Conservation (phyloP, 1,140 invertebrate genomes). For the Hyles euphorbiae region DNA sequence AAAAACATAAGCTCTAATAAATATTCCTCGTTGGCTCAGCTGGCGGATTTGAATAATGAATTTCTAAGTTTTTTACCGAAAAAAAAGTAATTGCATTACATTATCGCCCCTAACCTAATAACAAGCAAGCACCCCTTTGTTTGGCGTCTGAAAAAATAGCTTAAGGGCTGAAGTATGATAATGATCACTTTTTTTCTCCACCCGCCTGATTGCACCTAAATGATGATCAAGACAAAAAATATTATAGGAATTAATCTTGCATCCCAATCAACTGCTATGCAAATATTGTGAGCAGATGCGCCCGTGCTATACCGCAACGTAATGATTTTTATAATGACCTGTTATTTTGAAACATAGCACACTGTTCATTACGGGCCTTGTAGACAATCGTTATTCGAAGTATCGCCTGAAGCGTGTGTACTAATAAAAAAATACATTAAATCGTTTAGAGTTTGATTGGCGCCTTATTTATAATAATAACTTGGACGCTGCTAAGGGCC, state of each 20-base stretch:
- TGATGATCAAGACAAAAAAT: conserved; percentile 69
- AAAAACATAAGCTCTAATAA: conserved; percentile 4
- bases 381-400: conserved; percentile 1
- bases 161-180: conserved; percentile 73
- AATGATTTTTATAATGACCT: conserved; percentile 28
- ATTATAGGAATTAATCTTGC: conserved; percentile 66
- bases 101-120: conserved; percentile 73
- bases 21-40: conserved; percentile 57
- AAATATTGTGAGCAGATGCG: conserved; percentile 63
- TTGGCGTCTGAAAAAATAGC: conserved; percentile 71
- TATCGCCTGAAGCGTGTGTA: not conserved
- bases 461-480: too few relatives aligned
- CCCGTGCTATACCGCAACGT: conserved; percentile 38
- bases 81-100: conserved; percentile 72
- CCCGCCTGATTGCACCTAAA: conserved; percentile 66
- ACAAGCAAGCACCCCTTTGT: conserved; percentile 69
- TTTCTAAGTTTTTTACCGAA: conserved; percentile 50
- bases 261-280: conserved; percentile 65
- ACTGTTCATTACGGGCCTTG: not conserved
- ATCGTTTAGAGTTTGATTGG: too few relatives aligned
- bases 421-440: not conserved
- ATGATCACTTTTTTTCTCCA: conserved; percentile 65
- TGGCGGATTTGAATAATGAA: conserved; percentile 73
- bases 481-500: too few relatives aligned
- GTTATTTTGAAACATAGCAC: conserved; percentile 23